Percentiles rank a stretch among this genome's conserved stretches.
phyloP scores from a whole-genome alignment of 2,113 vertebrate genomes.

The Prinia subflava region DNA sequence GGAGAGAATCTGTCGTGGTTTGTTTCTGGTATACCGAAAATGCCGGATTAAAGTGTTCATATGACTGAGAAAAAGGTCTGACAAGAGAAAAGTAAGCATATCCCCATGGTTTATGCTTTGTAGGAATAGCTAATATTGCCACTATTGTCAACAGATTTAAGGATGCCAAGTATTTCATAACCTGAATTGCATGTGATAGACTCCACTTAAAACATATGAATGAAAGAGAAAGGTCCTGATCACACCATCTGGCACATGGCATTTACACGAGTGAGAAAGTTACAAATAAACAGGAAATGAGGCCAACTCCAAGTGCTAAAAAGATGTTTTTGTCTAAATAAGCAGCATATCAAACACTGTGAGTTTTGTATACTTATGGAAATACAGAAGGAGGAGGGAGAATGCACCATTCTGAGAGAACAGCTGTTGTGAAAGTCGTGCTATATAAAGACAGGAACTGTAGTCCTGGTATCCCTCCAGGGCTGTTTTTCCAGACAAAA shows the following conservation, averaged over 20 bases:
- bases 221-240: not conserved
- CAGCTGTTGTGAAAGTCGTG: not conserved
- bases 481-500: not conserved
- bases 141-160: not conserved
- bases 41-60: not conserved
- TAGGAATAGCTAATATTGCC: not conserved
- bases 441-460: not conserved
- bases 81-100: not conserved
- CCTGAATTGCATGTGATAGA: not conserved
- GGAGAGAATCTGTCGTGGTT: not conserved
- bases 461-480: not conserved
- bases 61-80: not conserved
- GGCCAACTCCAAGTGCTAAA: not conserved
- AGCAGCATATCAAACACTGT: not conserved
- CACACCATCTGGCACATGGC: not conserved
- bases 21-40: not conserved
- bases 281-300: not conserved
- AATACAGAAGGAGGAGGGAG: not conserved
- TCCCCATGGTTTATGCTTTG: not conserved
- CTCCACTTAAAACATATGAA: constrained; percentile 1
- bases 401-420: not conserved
- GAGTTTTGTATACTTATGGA: not conserved
- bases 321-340: not conserved
- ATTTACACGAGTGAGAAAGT: not conserved
- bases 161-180: not conserved